Percentiles rank a stretch among this genome's conserved stretches.
Conservation (phyloP, 2,113 vertebrate species). For the Vanacampus margaritifer region DNA sequence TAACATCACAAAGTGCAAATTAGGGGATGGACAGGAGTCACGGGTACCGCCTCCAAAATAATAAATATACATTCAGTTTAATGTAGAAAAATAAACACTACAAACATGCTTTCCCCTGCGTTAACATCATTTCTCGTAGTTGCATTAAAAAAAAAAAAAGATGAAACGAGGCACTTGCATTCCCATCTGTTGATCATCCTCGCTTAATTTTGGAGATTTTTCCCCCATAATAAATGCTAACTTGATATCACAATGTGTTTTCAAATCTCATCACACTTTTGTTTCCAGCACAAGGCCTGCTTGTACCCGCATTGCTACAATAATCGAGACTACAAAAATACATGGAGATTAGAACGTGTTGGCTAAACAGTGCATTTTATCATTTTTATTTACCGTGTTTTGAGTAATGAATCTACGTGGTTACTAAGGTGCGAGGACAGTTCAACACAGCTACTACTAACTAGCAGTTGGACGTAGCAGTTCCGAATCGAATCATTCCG, state of each 20-base stretch:
- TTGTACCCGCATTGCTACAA: neutral
- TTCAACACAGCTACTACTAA: too few relatives aligned
- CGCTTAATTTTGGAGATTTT: too few relatives aligned
- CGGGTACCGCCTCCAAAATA: conserved; percentile 38
- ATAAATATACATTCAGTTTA: conserved; percentile 70
- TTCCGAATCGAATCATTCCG: too few relatives aligned
- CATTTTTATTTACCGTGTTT: too few relatives aligned
- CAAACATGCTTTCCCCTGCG: conserved; percentile 21
- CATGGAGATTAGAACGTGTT: too few relatives aligned
- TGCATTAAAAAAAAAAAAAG: conserved; percentile 23
- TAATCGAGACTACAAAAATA: neutral
- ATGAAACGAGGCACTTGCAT: conserved; percentile 57
- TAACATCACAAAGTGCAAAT: conserved; percentile 63
- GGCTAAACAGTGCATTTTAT: too few relatives aligned
- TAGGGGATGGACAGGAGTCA: conserved; percentile 28
- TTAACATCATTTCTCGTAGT: neutral
- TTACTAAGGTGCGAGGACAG: too few relatives aligned
- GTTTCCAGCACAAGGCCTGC: neutral
- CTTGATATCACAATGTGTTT: too few relatives aligned
- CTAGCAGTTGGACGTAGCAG: too few relatives aligned
- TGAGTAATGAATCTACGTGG: too few relatives aligned
- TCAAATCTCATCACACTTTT: too few relatives aligned
- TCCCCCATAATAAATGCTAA: too few relatives aligned
- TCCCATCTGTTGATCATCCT: conserved; percentile 20
- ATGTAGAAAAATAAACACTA: conserved; percentile 62